phyloP scores from a whole-genome alignment of 1,140 invertebrate species.

The Micrasema longulum region DNA sequence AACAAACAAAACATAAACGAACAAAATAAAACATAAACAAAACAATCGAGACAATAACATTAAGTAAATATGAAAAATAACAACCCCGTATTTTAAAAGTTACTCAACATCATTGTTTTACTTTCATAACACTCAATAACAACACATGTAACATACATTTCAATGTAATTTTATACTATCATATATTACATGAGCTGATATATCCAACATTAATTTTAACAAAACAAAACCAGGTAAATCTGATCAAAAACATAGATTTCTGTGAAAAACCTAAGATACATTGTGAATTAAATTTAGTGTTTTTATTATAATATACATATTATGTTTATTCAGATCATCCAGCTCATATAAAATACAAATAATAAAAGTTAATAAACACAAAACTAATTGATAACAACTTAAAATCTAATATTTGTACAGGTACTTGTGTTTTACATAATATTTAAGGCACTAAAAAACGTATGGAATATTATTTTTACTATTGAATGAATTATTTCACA shows the following conservation, averaged over 20 bases:
- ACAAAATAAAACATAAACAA: slow-evolving; percentile 13
- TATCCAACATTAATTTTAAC: not conserved
- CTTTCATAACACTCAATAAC: slow-evolving; percentile 19
- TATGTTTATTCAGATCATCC: slow-evolving; percentile 10
- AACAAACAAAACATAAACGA: not conserved
- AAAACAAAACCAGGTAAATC: not conserved
- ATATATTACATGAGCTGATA: slow-evolving; percentile 30
- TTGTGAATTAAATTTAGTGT: too few species aligned
- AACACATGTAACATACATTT: slow-evolving; percentile 13
- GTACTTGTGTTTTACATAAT: too few species aligned
- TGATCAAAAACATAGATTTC: not conserved
- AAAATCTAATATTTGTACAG: too few species aligned
- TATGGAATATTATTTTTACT: too few species aligned
- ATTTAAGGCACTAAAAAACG: too few species aligned
- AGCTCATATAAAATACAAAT: slow-evolving; percentile 32
- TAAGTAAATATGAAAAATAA: slow-evolving; percentile 11
- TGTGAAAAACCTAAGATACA: too few species aligned
- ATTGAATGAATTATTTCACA: too few species aligned
- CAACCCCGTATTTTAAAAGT: not conserved
- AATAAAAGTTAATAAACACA: too few species aligned
- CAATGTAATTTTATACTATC: slow-evolving; percentile 5
- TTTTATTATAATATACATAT: slow-evolving; percentile 1
- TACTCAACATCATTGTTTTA: slow-evolving; percentile 26
- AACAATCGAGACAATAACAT: slow-evolving; percentile 9
- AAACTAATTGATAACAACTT: too few species aligned